phyloP scores from a whole-genome alignment of 2,888 invertebrate species.

The Drosophila multiciliata region DNA sequence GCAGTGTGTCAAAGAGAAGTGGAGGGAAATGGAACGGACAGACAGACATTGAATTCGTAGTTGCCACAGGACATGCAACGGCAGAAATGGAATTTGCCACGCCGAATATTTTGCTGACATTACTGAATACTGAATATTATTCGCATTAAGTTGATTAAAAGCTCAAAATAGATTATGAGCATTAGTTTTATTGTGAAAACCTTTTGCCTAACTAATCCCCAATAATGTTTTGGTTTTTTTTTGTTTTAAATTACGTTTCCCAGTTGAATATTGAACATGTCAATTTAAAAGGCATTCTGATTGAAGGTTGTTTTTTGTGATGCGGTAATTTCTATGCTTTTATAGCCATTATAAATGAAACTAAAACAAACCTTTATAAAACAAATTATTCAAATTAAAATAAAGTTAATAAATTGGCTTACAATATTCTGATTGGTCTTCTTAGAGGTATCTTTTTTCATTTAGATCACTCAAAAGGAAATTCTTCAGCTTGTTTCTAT shows the following conservation, averaged over 20 bases:
- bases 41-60: conserved; percentile 21
- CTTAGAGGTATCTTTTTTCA: neutral
- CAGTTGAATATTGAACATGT: neutral
- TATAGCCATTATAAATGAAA: neutral
- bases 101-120: neutral
- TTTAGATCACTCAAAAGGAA: neutral
- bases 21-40: conserved; percentile 7
- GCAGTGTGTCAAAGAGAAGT: conserved; percentile 3
- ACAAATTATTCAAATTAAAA: neutral
- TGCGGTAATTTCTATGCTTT: neutral
- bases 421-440: neutral
- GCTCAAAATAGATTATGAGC: neutral
- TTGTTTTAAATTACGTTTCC: neutral
- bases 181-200: neutral
- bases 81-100: conserved; percentile 13
- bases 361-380: neutral
- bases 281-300: neutral
- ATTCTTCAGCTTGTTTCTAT: conserved; percentile 3
- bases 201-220: neutral
- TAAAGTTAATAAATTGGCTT: neutral
- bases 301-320: neutral
- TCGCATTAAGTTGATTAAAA: neutral
- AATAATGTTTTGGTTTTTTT: neutral
- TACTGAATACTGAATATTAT: neutral
- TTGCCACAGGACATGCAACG: conserved; percentile 48